Conservation (phyloP, 2,113 vertebrate species). For the Xerus inauris region DNA sequence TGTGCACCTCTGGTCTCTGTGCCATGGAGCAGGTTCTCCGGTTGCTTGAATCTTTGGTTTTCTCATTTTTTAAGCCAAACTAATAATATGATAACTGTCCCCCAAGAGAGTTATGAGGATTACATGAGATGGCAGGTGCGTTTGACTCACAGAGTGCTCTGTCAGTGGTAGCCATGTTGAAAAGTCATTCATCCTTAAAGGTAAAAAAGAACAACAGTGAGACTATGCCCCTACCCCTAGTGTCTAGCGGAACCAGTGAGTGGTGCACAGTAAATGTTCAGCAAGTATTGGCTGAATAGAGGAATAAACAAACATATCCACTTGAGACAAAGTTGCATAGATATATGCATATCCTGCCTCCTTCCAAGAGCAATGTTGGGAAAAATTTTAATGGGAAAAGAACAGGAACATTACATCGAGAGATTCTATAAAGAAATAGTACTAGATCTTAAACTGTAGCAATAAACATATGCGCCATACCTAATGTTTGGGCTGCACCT, state of each 20-base stretch:
- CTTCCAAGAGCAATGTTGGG: background rate
- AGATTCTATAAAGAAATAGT: background rate
- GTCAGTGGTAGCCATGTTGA: too few relatives aligned
- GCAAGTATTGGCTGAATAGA: background rate
- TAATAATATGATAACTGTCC: background rate
- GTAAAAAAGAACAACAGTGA: too few relatives aligned
- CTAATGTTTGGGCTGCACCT: background rate
- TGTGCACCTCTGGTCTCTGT: background rate
- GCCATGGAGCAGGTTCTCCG: fast-evolving
- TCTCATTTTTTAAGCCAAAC: background rate
- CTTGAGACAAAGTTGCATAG: background rate
- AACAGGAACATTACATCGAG: background rate
- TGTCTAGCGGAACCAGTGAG: too few relatives aligned
- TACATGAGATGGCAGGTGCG: too few relatives aligned
- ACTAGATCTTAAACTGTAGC: background rate
- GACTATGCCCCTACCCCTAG: background rate
- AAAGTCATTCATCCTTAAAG: background rate
- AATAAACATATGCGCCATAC: background rate
- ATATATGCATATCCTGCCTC: background rate
- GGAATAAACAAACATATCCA: too few relatives aligned
- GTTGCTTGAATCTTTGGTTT: background rate
- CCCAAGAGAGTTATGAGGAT: too few relatives aligned
- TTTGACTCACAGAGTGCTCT: fast-evolving
- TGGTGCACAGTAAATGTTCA: background rate
- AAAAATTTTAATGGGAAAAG: background rate